Evolutionary conservation across 30 jellyfish, hydroid and myxozoan genomes (phyloP).

Genomic region (Aurelia aurita): DNA sequence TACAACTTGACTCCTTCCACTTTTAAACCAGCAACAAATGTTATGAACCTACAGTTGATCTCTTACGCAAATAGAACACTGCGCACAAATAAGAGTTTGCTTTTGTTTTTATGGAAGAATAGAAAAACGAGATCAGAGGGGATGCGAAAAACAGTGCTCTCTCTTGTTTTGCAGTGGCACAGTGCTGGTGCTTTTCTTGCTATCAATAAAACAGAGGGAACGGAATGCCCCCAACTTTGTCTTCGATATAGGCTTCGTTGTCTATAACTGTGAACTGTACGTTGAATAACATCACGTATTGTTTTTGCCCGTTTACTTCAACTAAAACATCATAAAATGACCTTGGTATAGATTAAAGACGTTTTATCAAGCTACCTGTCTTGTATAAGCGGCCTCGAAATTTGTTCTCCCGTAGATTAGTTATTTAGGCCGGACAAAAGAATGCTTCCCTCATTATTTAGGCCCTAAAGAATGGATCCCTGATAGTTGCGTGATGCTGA

Average conservation of each 20-base stretch:
- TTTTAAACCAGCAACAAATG: too few species aligned
- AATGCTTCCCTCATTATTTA: too few species aligned
- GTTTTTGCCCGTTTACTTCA: background rate
- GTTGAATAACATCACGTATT: slow-evolving; percentile 23
- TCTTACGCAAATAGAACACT: background rate
- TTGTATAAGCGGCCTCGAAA: too few species aligned
- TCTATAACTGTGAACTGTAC: background rate
- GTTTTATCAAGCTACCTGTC: background rate
- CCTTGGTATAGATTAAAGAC: background rate
- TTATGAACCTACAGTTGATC: background rate
- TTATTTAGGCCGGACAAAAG: too few species aligned
- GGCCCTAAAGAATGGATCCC: too few species aligned
- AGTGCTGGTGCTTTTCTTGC: slow-evolving; percentile 20
- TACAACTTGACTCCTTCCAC: too few species aligned
- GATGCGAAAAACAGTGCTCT: background rate
- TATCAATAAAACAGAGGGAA: slow-evolving; percentile 21
- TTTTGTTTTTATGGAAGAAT: slow-evolving; percentile 23
- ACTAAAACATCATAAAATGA: slow-evolving; percentile 18
- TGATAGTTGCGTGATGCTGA: too few species aligned
- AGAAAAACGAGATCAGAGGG: slow-evolving; percentile 3
- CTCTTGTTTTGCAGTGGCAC: slow-evolving; percentile 43
- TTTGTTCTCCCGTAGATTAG: too few species aligned
- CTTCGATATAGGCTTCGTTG: slow-evolving; percentile 2
- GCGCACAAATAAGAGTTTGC: background rate
- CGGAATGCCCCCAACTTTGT: slow-evolving; percentile 53